Evolutionary conservation across 2,113 vertebrate genomes (phyloP).

Genomic region (Bombycilla garrulus): DNA sequence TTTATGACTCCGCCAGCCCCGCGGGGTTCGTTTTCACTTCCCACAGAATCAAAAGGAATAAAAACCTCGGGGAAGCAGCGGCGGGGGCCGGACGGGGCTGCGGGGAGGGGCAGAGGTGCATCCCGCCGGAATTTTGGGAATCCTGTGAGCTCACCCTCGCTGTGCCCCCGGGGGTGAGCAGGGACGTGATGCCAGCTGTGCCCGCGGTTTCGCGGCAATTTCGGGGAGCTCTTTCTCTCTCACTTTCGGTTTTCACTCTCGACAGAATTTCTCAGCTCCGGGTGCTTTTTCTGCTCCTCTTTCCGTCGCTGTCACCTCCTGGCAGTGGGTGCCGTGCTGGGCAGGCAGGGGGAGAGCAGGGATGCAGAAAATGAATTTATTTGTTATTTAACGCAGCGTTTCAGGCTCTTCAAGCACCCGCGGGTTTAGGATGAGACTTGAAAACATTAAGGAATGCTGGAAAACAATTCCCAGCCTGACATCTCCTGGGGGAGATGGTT

Average conservation of each 20-base stretch:
- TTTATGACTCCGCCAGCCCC: rapidly evolving
- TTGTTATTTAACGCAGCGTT: neutral
- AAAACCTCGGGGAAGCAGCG: neutral
- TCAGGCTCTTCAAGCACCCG: neutral
- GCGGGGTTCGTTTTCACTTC: neutral
- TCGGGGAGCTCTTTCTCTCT: neutral
- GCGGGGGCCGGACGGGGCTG: neutral
- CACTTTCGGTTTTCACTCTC: neutral
- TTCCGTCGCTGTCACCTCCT: rapidly evolving
- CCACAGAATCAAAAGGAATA: rapidly evolving
- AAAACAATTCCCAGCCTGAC: neutral
- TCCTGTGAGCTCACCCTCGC: neutral
- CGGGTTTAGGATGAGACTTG: neutral
- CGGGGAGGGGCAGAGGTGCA: neutral
- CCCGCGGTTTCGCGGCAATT: neutral
- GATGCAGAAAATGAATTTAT: too few relatives aligned
- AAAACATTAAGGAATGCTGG: neutral
- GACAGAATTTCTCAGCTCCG: neutral
- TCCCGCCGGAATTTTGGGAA: neutral
- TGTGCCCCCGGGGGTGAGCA: neutral
- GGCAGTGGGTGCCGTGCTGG: neutral
- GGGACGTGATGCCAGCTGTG: rapidly evolving
- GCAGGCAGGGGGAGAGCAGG: neutral
- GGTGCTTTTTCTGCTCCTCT: neutral
- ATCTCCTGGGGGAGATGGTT: rapidly evolving